Evolutionary conservation across 2,113 vertebrate species (phyloP).

Genomic region (Chrysemys picta): DNA sequence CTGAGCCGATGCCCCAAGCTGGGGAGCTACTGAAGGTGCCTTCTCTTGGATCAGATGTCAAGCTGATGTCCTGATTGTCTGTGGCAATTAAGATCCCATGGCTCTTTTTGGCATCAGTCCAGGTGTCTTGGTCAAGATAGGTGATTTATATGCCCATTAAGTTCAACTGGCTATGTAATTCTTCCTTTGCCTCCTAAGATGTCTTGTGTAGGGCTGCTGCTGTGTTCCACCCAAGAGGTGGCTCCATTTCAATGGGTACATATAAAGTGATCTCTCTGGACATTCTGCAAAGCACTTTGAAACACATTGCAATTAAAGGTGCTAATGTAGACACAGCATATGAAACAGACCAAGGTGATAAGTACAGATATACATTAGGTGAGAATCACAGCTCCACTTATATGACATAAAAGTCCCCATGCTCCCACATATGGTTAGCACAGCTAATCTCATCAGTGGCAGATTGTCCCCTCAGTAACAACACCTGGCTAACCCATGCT

Average conservation of each 20-base stretch:
- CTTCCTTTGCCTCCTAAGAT: neutral
- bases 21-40: fast-evolving
- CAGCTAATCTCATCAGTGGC: neutral
- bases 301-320: fast-evolving
- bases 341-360: neutral
- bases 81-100: neutral
- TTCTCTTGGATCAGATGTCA: fast-evolving
- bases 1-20: neutral
- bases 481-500: neutral
- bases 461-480: neutral
- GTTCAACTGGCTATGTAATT: neutral
- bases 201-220: fast-evolving
- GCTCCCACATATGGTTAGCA: neutral
- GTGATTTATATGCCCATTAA: neutral
- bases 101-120: neutral
- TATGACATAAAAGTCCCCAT: neutral
- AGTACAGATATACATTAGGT: neutral
- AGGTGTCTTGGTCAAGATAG: neutral
- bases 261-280: neutral
- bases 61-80: neutral
- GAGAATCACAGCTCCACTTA: neutral
- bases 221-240: neutral
- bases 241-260: fast-evolving
- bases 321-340: neutral
- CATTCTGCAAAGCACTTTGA: neutral